Evolutionary conservation across 30 jellyfish, hydroid and myxozoan species (phyloP).

Genomic region (Catostylus mosaicus): DNA sequence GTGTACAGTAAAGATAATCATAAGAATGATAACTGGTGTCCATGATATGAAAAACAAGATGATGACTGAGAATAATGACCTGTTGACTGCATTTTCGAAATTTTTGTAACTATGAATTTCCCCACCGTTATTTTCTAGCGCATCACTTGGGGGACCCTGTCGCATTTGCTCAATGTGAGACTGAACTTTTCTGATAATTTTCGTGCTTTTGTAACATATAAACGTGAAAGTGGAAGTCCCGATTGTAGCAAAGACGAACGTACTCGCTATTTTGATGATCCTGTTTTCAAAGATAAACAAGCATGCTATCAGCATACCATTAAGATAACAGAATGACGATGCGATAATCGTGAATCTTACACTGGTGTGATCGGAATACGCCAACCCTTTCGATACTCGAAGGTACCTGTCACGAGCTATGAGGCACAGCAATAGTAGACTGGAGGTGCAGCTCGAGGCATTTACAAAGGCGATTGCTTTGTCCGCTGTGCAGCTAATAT

Average conservation of each 20-base stretch:
- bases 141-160: neutral
- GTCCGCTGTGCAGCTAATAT: slow-evolving; percentile 26
- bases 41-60: slow-evolving; percentile 38
- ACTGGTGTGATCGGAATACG: slow-evolving; percentile 13
- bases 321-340: neutral
- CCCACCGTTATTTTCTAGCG: neutral
- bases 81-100: slow-evolving; percentile 29
- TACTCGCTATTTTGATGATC: slow-evolving; percentile 4
- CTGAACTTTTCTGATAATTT: slow-evolving; percentile 9
- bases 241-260: slow-evolving; percentile 23
- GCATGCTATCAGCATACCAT: slow-evolving; percentile 32
- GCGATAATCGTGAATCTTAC: neutral
- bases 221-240: slow-evolving; percentile 45
- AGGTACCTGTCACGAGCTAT: slow-evolving; percentile 62
- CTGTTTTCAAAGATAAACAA: slow-evolving; percentile 14
- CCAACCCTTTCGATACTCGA: slow-evolving; percentile 33
- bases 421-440: slow-evolving; percentile 49
- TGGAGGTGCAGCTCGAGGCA: slow-evolving; percentile 55
- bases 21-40: slow-evolving; percentile 61
- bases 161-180: slow-evolving; percentile 27
- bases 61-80: slow-evolving; percentile 43
- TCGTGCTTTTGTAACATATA: slow-evolving; percentile 27
- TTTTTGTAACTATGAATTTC: neutral
- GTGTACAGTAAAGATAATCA: slow-evolving; percentile 22
- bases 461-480: slow-evolving; percentile 43